Conservation (phyloP, 2,888 invertebrate genomes). For the Lasioglossum morio region DNA sequence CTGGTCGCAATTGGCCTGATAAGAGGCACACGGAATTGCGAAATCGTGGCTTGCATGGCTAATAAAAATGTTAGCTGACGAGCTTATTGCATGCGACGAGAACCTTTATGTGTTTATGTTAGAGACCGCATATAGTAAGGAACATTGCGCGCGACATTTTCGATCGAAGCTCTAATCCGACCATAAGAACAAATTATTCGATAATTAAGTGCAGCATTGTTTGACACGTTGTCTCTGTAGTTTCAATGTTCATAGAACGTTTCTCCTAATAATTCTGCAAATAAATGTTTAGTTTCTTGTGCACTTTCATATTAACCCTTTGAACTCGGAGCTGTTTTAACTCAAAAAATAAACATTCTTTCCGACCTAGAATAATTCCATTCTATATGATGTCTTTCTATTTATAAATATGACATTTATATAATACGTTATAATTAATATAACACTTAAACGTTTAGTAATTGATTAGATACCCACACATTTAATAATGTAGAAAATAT, state of each 20-base stretch:
- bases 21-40: constrained; percentile 26
- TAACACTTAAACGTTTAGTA: too few species aligned
- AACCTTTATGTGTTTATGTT: constrained; percentile 10
- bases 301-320: too few species aligned
- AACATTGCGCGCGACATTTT: constrained; percentile 1
- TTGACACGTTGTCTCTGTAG: neutral
- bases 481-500: too few species aligned
- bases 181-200: neutral
- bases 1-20: constrained; percentile 19
- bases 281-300: too few species aligned
- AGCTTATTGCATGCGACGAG: constrained; percentile 21
- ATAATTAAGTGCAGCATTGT: constrained; percentile 10
- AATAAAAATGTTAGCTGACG: constrained; percentile 41
- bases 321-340: too few species aligned
- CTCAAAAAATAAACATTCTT: too few species aligned
- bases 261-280: neutral
- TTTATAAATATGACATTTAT: too few species aligned
- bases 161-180: neutral
- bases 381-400: too few species aligned
- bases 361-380: too few species aligned
- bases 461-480: too few species aligned
- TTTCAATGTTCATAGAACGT: neutral
- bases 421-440: too few species aligned
- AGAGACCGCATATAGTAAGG: constrained; percentile 5
- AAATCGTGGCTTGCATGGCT: constrained; percentile 23